phyloP scores from a whole-genome alignment of 1,140 invertebrate genomes.

The Neodiprion virginianus region DNA sequence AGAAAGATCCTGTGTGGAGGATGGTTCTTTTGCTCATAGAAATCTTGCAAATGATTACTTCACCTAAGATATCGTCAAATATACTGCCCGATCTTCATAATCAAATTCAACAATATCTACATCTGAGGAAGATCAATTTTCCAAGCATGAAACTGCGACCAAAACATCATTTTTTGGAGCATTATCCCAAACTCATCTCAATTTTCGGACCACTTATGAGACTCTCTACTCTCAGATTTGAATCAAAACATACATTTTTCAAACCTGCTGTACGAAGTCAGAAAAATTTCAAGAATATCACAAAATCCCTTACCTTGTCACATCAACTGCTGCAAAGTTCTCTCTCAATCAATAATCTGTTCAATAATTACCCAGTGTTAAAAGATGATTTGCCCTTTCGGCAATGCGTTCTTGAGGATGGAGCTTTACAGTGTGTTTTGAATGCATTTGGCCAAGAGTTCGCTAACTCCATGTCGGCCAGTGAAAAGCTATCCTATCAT shows the following conservation, averaged over 20 bases:
- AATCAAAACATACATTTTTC: background rate
- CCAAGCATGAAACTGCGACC: background rate
- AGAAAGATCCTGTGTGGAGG: background rate
- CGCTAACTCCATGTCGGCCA: background rate
- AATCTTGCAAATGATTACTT: background rate
- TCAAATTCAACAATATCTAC: background rate
- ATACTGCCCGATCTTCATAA: background rate
- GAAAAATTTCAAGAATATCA: background rate
- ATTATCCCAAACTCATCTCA: conserved; percentile 1
- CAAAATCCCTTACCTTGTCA: background rate
- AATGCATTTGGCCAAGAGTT: background rate
- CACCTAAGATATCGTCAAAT: background rate
- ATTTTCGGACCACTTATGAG: background rate
- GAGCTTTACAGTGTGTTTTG: background rate
- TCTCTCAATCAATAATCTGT: background rate
- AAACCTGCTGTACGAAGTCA: background rate
- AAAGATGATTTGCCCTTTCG: background rate
- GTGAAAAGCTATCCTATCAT: background rate
- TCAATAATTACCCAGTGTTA: background rate
- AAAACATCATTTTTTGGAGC: background rate
- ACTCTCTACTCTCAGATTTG: background rate
- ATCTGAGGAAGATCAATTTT: background rate
- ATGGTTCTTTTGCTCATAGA: background rate
- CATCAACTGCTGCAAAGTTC: background rate
- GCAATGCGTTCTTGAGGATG: background rate